Base-by-base conservation (phyloP, 2,797 vertebrate genomes). In the Borostomias antarcticus region DNA sequence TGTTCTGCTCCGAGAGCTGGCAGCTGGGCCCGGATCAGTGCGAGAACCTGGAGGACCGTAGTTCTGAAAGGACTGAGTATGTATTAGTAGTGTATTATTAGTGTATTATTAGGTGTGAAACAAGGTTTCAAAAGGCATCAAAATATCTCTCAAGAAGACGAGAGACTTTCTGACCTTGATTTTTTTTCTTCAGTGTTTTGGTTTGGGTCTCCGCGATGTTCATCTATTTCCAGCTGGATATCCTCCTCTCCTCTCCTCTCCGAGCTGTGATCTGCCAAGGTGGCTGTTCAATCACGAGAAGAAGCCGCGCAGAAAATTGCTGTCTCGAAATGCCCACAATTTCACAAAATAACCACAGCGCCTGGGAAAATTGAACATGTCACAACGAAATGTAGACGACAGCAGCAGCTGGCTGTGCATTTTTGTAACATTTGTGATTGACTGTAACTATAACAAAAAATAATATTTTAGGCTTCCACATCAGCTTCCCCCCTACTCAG, bases 1-100 rank as follows among this genome's bases (percentile, higher is more conserved):
- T 62, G 45, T 13, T 67, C 23, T 68, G 67, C 35, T 59, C 68
- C 30, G 65, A 61, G 62, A 75, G 21, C 3, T 9, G 40, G 58
- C 51, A 17, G 32, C 51, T 15, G 33, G 61, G 37, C 58, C 54
- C n/a, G 60, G 58, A n/a, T n/a, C n/a, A n/a, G n/a, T n/a, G n/a
- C n/a, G 50, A 51, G 69, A 56, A 60, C 4, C 5, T 17, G 13
- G 53, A 26, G 17, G 25, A 15, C 25, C 17, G 28, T 15, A 6
- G 56, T 45, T 45, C 15, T 45, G 17, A 45, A 45, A 45, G 40
- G 17, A 45, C 40, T 58, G 32, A 37, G n/a, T 15, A 35, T n/a
- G 32, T 54, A 17, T 30, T n/a, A 32, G 13, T 5, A 2, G 17
- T 17, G 21, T 40, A 5, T 40, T 11, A 50, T 1, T 17, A 50